These are phyloP conservation scores for Paguma larvata DNA, from an alignment of 2,797 vertebrate species.

Conservation along the genomic window DNA sequence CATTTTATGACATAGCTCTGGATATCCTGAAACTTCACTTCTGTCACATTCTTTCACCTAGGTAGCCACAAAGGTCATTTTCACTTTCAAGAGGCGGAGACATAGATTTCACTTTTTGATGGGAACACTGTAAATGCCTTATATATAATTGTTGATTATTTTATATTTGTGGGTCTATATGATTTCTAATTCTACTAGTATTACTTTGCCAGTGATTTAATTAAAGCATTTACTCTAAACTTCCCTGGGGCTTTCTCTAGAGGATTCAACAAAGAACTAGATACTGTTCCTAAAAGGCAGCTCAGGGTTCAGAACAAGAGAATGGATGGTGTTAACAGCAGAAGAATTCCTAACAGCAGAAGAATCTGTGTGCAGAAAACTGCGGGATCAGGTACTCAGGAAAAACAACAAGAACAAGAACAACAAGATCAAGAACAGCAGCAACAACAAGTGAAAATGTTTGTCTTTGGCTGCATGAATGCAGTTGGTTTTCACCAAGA, in stretches of 20 bases:
- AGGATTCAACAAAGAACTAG: neutral
- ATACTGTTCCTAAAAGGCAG: neutral
- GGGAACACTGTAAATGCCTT: neutral
- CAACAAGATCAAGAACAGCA: neutral
- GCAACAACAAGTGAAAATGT: neutral
- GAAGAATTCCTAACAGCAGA: neutral
- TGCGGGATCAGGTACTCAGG: neutral
- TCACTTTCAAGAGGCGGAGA: neutral
- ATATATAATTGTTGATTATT: neutral
- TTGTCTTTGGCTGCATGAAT: neutral
- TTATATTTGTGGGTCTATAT: neutral
- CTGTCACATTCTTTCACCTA: neutral
- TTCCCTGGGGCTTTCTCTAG: neutral
- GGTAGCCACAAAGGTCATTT: neutral
- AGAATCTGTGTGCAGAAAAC: neutral
- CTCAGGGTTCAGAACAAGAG: neutral
- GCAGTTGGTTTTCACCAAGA: conserved; percentile 11
- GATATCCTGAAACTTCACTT: neutral
- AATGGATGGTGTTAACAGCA: neutral
- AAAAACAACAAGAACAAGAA: neutral
- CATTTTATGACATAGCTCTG: neutral
- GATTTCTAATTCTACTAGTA: neutral
- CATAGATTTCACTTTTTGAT: neutral
- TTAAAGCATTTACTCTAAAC: conserved; percentile 15
- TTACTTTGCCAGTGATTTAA: conserved; percentile 9